These are phyloP conservation scores for Caenorhabditis remanei DNA, from an alignment of 1,140 invertebrate genomes.

Conservation along the genomic window DNA sequence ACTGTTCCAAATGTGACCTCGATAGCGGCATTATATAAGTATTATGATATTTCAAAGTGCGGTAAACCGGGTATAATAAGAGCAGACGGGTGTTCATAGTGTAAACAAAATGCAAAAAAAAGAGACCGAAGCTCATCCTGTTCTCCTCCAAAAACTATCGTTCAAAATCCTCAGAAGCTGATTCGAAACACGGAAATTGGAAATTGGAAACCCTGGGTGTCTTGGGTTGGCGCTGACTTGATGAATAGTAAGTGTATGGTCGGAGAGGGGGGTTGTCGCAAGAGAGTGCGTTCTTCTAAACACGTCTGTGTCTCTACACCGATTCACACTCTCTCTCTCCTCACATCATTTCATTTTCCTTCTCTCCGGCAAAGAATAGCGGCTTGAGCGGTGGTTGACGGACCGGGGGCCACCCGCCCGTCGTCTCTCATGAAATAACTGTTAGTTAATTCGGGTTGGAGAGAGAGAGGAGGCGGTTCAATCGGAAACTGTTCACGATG, in stretches of 20 bases:
- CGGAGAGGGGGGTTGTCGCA: conserved; percentile 9
- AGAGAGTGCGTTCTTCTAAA: not conserved
- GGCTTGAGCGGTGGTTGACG: not conserved
- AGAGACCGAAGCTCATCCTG: not conserved
- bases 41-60: too few relatives aligned
- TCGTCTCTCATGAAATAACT: too few relatives aligned
- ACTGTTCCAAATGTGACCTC: too few relatives aligned
- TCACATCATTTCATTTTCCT: not conserved
- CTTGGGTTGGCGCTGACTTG: not conserved
- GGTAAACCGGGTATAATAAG: too few relatives aligned
- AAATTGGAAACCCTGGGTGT: conserved; percentile 10
- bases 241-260: conserved; percentile 50
- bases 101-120: too few relatives aligned
- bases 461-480: not conserved
- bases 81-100: too few relatives aligned
- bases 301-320: conserved; percentile 6
- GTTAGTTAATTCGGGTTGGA: not conserved
- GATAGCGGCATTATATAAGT: too few relatives aligned
- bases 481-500: conserved; percentile 39
- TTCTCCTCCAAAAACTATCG: not conserved
- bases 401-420: too few relatives aligned
- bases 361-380: conserved; percentile 29
- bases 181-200: not conserved
- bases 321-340: not conserved
- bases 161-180: not conserved